Percentiles rank a stretch among this genome's conserved stretches.
phyloP scores from a whole-genome alignment of 2,888 invertebrate species.

The Eremobia ochroleuca region DNA sequence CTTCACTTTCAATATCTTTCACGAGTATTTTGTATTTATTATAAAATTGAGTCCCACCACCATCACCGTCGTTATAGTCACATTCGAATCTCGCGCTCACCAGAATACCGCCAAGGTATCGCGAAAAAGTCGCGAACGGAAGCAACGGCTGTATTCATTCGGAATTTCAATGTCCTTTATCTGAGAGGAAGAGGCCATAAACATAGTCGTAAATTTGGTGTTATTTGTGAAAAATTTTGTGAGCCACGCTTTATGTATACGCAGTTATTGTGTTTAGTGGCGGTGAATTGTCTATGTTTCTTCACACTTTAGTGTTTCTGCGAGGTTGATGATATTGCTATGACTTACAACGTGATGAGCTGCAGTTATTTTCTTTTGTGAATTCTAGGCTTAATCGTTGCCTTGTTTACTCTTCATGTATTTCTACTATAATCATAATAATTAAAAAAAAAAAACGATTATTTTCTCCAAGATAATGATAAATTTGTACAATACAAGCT shows the following conservation, averaged over 20 bases:
- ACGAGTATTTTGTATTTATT: neutral
- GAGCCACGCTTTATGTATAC: constrained; percentile 65
- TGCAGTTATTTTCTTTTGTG: neutral
- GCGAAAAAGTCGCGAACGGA: constrained; percentile 69
- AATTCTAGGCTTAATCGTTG: neutral
- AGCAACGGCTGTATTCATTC: constrained; percentile 78
- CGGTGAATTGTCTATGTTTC: constrained; percentile 37
- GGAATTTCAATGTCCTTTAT: constrained; percentile 87
- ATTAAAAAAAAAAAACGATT: too few species aligned
- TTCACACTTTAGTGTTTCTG: constrained; percentile 8
- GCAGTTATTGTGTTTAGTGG: constrained; percentile 66
- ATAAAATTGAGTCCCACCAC: neutral
- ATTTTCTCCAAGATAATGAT: neutral
- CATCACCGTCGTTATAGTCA: neutral
- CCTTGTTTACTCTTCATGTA: too few species aligned
- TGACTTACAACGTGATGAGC: neutral
- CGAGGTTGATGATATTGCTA: neutral
- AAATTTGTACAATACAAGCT: neutral
- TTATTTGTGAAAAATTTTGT: constrained; percentile 81
- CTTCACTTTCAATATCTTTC: neutral
- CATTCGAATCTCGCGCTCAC: constrained; percentile 30
- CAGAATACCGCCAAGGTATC: constrained; percentile 72
- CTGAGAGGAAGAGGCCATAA: constrained; percentile 83
- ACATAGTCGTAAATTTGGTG: constrained; percentile 86
- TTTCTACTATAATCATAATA: neutral